Evolutionary conservation across 2,113 vertebrate species (phyloP).

Genomic region (Lonchura striata): DNA sequence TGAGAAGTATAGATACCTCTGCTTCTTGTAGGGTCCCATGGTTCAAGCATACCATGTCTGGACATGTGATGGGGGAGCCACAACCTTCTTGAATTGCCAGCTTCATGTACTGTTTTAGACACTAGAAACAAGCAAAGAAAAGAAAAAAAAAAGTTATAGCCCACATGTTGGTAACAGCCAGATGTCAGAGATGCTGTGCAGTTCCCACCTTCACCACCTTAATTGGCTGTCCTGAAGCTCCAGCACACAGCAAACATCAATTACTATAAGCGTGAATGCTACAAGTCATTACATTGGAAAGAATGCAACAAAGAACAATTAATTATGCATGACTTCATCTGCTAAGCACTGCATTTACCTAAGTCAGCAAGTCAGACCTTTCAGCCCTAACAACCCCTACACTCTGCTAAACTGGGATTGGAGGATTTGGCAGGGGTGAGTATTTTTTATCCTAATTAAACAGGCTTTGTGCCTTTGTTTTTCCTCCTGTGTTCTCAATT

Average conservation of each 20-base stretch:
- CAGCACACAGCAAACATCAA: conserved; percentile 32
- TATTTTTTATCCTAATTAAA: background rate
- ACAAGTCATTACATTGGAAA: conserved; percentile 60
- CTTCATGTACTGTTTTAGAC: conserved; percentile 89
- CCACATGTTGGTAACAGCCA: background rate
- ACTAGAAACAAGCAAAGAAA: conserved; percentile 73
- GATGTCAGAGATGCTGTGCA: background rate
- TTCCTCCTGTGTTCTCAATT: background rate
- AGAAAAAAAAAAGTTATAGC: conserved; percentile 32
- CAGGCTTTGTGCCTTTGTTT: background rate
- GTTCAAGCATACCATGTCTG: conserved; percentile 86
- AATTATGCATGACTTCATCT: conserved; percentile 59
- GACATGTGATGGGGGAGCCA: conserved; percentile 90
- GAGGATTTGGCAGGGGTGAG: background rate
- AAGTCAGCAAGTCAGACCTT: conserved; percentile 50
- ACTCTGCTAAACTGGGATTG: background rate
- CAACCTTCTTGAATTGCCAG: conserved; percentile 88
- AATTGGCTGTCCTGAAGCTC: conserved; percentile 55
- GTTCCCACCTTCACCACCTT: conserved; percentile 28
- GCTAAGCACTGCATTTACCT: background rate
- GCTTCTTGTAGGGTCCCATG: conserved; percentile 84
- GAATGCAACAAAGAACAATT: conserved; percentile 53
- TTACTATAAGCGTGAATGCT: conserved; percentile 17
- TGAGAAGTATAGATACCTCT: conserved; percentile 80
- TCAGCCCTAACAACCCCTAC: background rate